Conservation (phyloP, 2,113 vertebrate genomes). For the Neomonachus schauinslandi region DNA sequence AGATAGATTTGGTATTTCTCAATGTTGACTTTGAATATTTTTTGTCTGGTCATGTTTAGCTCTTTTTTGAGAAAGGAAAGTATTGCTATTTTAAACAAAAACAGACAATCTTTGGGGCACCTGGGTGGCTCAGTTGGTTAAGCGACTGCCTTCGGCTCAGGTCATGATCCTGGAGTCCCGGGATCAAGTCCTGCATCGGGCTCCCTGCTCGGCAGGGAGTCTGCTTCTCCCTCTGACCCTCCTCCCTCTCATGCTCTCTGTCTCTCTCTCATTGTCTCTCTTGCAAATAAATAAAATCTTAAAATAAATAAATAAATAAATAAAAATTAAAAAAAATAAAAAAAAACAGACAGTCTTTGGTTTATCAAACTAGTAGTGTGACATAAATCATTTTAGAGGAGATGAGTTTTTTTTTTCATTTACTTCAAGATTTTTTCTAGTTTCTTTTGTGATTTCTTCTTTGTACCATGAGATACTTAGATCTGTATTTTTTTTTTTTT, state of each 20-base stretch:
- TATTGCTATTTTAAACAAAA: slow-evolving; percentile 35
- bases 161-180: too few species aligned
- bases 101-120: background rate
- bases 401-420: slow-evolving; percentile 1
- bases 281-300: too few species aligned
- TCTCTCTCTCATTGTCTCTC: too few species aligned
- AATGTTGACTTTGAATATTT: background rate
- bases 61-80: background rate
- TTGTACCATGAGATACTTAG: background rate
- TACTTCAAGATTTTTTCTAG: background rate
- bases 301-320: too few species aligned
- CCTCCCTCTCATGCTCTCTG: too few species aligned
- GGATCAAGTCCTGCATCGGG: too few species aligned
- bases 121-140: too few species aligned
- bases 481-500: background rate
- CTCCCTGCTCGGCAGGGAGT: too few species aligned
- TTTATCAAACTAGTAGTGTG: background rate
- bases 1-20: slow-evolving; percentile 28
- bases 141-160: too few species aligned
- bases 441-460: slow-evolving; percentile 16
- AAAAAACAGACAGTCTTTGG: background rate
- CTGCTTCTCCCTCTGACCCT: too few species aligned
- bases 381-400: background rate
- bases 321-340: too few species aligned
- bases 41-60: background rate